Conservation (phyloP, 2,888 invertebrate genomes). For the Pristionchus arcanus region DNA sequence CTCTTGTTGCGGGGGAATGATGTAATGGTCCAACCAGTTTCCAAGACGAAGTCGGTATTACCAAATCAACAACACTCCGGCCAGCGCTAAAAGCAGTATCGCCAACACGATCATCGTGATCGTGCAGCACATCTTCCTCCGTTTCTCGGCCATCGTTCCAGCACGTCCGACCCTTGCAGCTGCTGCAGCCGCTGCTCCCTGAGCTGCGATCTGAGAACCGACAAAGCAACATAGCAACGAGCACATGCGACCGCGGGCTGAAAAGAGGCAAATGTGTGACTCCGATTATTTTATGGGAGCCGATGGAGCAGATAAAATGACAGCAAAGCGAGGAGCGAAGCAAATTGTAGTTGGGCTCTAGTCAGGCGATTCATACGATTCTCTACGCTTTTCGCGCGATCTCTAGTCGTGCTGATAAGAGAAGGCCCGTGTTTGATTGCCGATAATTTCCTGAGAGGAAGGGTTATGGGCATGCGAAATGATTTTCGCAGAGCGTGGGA, state of each 20-base stretch:
- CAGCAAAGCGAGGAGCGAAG: not conserved
- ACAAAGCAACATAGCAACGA: slow-evolving; percentile 24
- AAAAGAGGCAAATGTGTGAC: not conserved
- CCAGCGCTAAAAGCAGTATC: not conserved
- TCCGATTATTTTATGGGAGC: not conserved
- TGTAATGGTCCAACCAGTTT: not conserved
- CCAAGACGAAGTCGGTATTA: not conserved
- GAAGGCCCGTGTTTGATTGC: not conserved
- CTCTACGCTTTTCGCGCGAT: not conserved
- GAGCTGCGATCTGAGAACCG: not conserved
- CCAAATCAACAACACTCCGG: not conserved
- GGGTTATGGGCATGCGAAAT: not conserved
- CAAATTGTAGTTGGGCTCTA: not conserved
- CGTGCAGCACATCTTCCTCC: not conserved
- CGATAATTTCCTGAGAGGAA: not conserved
- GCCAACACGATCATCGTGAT: slow-evolving; percentile 37
- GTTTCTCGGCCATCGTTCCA: not conserved
- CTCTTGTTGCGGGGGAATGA: too few relatives aligned
- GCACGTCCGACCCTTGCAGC: not conserved
- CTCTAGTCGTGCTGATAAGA: slow-evolving; percentile 13
- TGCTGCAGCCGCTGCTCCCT: not conserved
- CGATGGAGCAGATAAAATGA: not conserved
- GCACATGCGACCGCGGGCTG: not conserved
- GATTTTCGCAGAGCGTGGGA: not conserved
- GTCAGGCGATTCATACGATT: not conserved